These are phyloP conservation scores for Parnassius smintheus DNA, from an alignment of 2,888 invertebrate genomes.

Conservation along the genomic window DNA sequence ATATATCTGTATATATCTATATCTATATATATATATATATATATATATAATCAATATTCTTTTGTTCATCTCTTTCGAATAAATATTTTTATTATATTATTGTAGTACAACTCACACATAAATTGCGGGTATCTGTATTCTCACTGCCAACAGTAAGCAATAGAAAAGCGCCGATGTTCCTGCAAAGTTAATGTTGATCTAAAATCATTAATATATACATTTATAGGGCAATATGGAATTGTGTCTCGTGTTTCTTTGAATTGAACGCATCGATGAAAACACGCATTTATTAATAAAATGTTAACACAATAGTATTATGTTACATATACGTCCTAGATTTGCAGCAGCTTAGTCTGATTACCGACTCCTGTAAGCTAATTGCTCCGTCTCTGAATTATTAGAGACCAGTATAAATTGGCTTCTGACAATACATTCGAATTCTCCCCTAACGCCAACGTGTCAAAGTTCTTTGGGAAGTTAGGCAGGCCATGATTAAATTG, in stretches of 20 bases:
- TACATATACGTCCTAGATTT: constrained; percentile 32
- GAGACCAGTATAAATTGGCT: constrained; percentile 39
- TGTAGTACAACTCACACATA: not conserved
- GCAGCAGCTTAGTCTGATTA: constrained; percentile 37
- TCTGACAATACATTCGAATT: constrained; percentile 31
- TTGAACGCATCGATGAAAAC: not conserved
- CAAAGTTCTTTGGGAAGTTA: constrained; percentile 30
- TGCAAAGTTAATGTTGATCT: constrained; percentile 27
- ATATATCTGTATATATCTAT: too few relatives aligned
- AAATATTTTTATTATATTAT: too few relatives aligned
- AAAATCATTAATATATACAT: constrained; percentile 22
- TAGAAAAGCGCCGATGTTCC: too few relatives aligned
- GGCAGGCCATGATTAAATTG: constrained; percentile 1
- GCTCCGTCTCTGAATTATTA: constrained; percentile 39
- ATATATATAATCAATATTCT: too few relatives aligned
- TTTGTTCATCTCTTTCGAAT: too few relatives aligned
- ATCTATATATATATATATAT: too few relatives aligned
- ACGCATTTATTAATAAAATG: constrained; percentile 10
- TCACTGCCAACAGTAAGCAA: constrained; percentile 16
- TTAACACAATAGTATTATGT: constrained; percentile 5
- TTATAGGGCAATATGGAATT: constrained; percentile 14
- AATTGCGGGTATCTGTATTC: constrained; percentile 14
- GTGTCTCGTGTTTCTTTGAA: constrained; percentile 4
- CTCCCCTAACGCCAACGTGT: constrained; percentile 29
- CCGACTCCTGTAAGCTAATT: constrained; percentile 43